Conservation (phyloP, 2,888 invertebrate species). For the Alloscopus bannaensis region DNA sequence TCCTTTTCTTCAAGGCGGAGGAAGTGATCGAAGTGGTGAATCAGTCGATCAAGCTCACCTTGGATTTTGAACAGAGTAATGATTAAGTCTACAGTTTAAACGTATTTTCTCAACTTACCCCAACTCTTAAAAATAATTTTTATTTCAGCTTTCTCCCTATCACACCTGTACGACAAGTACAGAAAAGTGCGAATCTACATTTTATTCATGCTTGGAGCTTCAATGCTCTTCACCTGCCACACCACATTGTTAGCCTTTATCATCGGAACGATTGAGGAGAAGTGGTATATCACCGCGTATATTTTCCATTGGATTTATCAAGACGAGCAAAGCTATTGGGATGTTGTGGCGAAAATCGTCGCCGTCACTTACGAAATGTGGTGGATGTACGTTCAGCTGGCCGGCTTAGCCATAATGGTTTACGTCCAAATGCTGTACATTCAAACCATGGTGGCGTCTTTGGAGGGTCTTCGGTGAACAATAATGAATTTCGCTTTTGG, state of each 20-base stretch:
- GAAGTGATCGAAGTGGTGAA: constrained; percentile 2
- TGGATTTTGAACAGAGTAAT: not conserved
- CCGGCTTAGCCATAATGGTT: not conserved
- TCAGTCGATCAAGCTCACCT: not conserved
- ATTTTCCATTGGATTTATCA: not conserved
- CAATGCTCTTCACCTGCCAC: not conserved
- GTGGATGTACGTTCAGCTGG: not conserved
- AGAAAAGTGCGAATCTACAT: not conserved
- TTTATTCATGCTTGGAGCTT: not conserved
- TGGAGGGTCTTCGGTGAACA: not conserved
- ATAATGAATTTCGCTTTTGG: not conserved
- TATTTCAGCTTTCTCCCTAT: too few species aligned
- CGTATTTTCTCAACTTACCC: constrained; percentile 1
- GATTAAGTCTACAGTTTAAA: not conserved
- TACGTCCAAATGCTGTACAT: constrained; percentile 4
- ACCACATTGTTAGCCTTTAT: not conserved
- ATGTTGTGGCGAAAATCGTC: not conserved
- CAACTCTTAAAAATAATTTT: too few species aligned
- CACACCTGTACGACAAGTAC: too few species aligned
- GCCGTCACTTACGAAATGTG: not conserved
- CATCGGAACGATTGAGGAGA: not conserved
- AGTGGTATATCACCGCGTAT: not conserved
- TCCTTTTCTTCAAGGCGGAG: not conserved
- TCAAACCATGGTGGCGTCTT: not conserved
- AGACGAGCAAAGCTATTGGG: not conserved